Evolutionary conservation across 2,888 invertebrate species (phyloP).

Genomic region (Plagodis dolabraria): DNA sequence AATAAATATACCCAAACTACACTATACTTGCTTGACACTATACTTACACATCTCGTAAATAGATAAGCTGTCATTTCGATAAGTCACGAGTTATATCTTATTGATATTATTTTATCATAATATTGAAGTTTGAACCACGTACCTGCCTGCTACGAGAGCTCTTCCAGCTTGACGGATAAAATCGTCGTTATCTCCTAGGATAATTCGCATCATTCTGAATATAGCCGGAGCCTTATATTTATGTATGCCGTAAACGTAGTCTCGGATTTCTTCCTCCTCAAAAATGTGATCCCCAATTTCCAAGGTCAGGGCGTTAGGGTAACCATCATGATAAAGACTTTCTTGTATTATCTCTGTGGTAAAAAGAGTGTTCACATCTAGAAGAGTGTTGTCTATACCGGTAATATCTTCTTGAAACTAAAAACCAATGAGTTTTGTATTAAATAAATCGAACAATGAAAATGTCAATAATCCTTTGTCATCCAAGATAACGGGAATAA

Average conservation of each 20-base stretch:
- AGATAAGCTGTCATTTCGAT: constrained; percentile 10
- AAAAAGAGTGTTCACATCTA: constrained; percentile 69
- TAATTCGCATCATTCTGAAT: constrained; percentile 58
- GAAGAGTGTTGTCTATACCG: constrained; percentile 45
- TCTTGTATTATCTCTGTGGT: constrained; percentile 73
- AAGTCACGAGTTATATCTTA: constrained; percentile 24
- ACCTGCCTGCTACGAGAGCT: constrained; percentile 58
- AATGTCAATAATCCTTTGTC: background rate
- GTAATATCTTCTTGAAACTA: constrained; percentile 55
- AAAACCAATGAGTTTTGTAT: constrained; percentile 6
- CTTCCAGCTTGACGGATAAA: constrained; percentile 56
- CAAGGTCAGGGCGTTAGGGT: constrained; percentile 45
- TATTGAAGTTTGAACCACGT: constrained; percentile 17
- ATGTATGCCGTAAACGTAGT: constrained; percentile 54
- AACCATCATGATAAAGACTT: constrained; percentile 62
- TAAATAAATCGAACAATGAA: background rate
- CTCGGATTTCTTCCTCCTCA: constrained; percentile 55
- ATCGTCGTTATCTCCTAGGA: constrained; percentile 55
- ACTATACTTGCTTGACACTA: no score
- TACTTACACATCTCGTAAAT: no score
- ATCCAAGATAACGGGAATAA: no score
- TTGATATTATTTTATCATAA: constrained; percentile 1
- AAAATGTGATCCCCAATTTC: constrained; percentile 51
- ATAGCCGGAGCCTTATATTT: constrained; percentile 70
- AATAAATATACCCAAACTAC: no score